Conservation (phyloP, 2,888 invertebrate species). For the Xylocampa areola region DNA sequence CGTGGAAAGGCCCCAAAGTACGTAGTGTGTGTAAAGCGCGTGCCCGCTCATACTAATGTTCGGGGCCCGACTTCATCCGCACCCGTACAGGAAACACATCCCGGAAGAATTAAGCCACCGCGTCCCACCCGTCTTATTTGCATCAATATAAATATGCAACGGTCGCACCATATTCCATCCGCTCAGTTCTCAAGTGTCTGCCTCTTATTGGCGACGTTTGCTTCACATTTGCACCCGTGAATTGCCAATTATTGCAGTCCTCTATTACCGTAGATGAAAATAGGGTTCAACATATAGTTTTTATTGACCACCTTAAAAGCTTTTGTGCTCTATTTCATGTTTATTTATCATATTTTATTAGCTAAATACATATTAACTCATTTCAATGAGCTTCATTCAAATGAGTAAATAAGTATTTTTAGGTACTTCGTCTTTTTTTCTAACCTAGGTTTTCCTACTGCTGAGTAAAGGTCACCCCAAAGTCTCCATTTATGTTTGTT, state of each 20-base stretch:
- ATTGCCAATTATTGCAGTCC: conserved; percentile 51
- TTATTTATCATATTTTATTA: not conserved
- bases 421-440: too few species aligned
- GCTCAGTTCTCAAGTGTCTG: conserved; percentile 48
- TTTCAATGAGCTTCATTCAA: too few species aligned
- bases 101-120: conserved; percentile 86
- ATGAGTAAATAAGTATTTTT: too few species aligned
- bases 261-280: conserved; percentile 28
- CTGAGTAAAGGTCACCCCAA: too few species aligned
- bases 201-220: conserved; percentile 42
- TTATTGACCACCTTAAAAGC: too few species aligned
- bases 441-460: too few species aligned
- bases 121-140: conserved; percentile 76
- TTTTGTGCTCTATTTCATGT: not conserved
- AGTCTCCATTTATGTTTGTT: too few species aligned
- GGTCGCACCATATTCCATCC: conserved; percentile 48
- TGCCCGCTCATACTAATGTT: conserved; percentile 78
- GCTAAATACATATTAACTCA: too few species aligned
- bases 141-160: conserved; percentile 74
- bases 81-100: conserved; percentile 85
- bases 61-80: conserved; percentile 55
- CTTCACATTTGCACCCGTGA: conserved; percentile 46
- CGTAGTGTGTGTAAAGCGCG: conserved; percentile 56
- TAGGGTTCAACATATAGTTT: conserved; percentile 32
- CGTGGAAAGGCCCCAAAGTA: conserved; percentile 34